A percentile compares a stretch with the other conserved stretches of the same genome.
These are phyloP conservation scores for Athalia cordata DNA, from an alignment of 2,888 invertebrate genomes.

Conservation along the genomic window DNA sequence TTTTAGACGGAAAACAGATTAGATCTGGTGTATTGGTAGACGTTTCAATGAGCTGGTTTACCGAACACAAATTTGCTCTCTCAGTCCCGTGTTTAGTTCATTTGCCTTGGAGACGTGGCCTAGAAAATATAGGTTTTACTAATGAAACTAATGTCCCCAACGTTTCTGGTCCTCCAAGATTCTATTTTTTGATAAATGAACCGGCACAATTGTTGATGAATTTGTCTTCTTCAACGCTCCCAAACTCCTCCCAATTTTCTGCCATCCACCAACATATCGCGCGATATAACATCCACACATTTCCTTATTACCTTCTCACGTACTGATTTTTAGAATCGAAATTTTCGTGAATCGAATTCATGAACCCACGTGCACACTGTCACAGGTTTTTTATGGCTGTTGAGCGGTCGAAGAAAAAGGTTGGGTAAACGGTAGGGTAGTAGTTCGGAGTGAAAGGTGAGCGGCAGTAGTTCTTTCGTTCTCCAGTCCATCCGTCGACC, in stretches of 20 bases:
- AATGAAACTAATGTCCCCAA: constrained; percentile 6
- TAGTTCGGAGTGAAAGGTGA: constrained; percentile 40
- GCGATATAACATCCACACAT: not conserved
- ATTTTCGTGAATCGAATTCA: too few species aligned
- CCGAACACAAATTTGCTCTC: constrained; percentile 1
- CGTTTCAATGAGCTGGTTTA: constrained; percentile 29
- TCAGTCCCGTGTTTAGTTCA: not conserved
- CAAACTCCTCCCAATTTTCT: too few species aligned
- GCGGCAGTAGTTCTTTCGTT: constrained; percentile 7
- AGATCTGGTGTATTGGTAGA: constrained; percentile 34
- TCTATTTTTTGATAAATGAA: not conserved
- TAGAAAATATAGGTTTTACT: constrained; percentile 31
- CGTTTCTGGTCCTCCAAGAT: not conserved
- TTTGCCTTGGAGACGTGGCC: constrained; percentile 11
- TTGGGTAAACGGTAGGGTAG: constrained; percentile 16
- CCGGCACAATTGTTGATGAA: not conserved
- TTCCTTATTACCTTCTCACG: not conserved
- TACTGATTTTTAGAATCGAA: too few species aligned
- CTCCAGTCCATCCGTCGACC: constrained; percentile 4
- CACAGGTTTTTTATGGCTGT: constrained; percentile 1
- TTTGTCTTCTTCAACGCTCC: too few species aligned
- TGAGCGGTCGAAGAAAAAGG: constrained; percentile 33
- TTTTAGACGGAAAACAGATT: constrained; percentile 15
- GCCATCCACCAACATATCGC: not conserved
- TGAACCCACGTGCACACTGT: not conserved